Conservation (phyloP, 2,113 vertebrate species). For the Triplophysa siluroides region DNA sequence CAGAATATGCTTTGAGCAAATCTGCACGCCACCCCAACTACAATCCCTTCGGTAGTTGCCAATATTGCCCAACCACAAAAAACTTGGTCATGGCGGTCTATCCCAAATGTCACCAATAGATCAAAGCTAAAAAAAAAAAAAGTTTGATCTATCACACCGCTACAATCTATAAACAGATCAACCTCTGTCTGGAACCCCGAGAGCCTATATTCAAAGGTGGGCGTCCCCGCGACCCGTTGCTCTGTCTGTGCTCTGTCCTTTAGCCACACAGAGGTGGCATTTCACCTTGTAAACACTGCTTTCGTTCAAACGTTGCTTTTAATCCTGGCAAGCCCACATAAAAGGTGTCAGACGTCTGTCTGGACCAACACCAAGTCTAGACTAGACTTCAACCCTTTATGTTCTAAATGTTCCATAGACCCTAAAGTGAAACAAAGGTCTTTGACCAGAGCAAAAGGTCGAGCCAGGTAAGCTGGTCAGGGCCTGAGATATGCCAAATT, state of each 20-base stretch:
- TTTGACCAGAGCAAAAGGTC: background rate
- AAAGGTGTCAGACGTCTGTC: conserved; percentile 44
- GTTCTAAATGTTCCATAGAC: background rate
- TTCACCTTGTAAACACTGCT: conserved; percentile 54
- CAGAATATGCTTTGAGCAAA: background rate
- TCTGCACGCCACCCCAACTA: background rate
- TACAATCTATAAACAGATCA: background rate
- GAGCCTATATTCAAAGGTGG: conserved; percentile 37
- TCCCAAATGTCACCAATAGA: background rate
- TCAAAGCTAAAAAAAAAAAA: conserved; percentile 24
- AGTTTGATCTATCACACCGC: background rate
- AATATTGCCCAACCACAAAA: background rate
- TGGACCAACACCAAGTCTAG: conserved; percentile 8
- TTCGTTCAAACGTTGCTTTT: conserved; percentile 52
- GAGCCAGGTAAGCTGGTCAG: conserved; percentile 19
- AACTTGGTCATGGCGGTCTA: background rate
- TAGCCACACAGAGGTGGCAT: conserved; percentile 56
- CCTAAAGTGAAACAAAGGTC: conserved; percentile 5
- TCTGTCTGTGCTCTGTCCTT: conserved; percentile 43
- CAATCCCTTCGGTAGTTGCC: background rate
- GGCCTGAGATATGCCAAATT: background rate
- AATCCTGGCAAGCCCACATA: conserved; percentile 27
- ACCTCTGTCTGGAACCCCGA: background rate
- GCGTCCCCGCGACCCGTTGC: background rate
- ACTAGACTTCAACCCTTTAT: conserved; percentile 13